phyloP scores from a whole-genome alignment of 2,797 vertebrate genomes.

The Hozukius guyotensis region DNA sequence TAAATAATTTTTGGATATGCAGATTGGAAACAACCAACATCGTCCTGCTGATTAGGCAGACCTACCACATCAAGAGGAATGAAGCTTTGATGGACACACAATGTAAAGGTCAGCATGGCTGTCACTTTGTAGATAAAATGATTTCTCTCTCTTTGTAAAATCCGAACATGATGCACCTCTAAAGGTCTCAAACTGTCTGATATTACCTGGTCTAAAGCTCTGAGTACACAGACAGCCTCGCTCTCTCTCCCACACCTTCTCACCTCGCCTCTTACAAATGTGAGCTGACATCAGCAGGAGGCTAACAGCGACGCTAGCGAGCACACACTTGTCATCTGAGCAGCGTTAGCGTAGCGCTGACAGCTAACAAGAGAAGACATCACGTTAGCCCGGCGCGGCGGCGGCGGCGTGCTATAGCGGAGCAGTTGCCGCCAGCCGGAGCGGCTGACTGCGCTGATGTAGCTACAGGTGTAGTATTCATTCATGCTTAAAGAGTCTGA shows the following conservation, averaged over 20 bases:
- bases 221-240: neutral
- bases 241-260: neutral
- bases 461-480: conserved; percentile 71
- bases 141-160: neutral
- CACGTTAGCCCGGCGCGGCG: conserved; percentile 37
- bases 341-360: conserved; percentile 35
- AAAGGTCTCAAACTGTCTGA: neutral
- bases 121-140: neutral
- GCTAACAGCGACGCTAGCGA: conserved; percentile 62
- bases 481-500: conserved; percentile 67
- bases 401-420: conserved; percentile 8
- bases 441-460: conserved; percentile 40
- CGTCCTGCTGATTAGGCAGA: no score
- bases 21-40: no score
- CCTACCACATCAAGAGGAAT: neutral
- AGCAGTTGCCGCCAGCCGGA: conserved; percentile 17
- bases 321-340: conserved; percentile 39
- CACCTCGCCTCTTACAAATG: conserved; percentile 33
- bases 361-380: conserved; percentile 73
- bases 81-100: neutral
- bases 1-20: no score
- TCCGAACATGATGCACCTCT: neutral
- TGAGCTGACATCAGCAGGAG: conserved; percentile 58
- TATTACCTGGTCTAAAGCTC: conserved; percentile 3
- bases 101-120: neutral